phyloP scores from a whole-genome alignment of 2,888 invertebrate species.

The Sussaba pulchella region DNA sequence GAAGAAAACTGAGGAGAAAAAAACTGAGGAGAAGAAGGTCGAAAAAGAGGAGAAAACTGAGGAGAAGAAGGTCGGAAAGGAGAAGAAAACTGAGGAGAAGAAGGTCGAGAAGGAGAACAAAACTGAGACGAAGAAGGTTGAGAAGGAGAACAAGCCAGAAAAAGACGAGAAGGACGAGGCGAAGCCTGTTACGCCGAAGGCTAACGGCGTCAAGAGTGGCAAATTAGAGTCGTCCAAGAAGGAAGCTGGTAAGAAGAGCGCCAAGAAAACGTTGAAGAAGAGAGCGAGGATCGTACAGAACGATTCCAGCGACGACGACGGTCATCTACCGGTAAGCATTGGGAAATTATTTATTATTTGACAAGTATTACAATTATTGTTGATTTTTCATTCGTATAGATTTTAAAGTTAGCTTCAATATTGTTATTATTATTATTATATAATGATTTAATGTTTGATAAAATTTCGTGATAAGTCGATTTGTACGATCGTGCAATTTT shows the following conservation, averaged over 20 bases:
- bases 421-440: too few species aligned
- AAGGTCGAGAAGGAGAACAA: constrained; percentile 41
- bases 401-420: too few species aligned
- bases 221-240: constrained; percentile 61
- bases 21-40: constrained; percentile 30
- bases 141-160: constrained; percentile 57
- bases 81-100: constrained; percentile 12
- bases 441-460: too few species aligned
- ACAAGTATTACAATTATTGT: too few species aligned
- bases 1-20: constrained; percentile 27
- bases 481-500: background rate
- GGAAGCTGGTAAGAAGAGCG: constrained; percentile 44
- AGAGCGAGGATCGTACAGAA: constrained; percentile 72
- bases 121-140: constrained; percentile 17
- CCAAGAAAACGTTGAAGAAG: constrained; percentile 70
- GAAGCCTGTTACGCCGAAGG: constrained; percentile 69
- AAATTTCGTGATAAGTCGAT: too few species aligned
- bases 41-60: constrained; percentile 66
- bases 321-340: constrained; percentile 71
- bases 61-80: constrained; percentile 60
- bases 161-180: constrained; percentile 61
- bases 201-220: constrained; percentile 67
- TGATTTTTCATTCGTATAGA: too few species aligned
- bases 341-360: too few species aligned
- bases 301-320: constrained; percentile 82